A percentile compares a stretch with the other conserved stretches of the same genome.
phyloP scores from a whole-genome alignment of 1,140 invertebrate genomes.

The Bactericera cockerelli region DNA sequence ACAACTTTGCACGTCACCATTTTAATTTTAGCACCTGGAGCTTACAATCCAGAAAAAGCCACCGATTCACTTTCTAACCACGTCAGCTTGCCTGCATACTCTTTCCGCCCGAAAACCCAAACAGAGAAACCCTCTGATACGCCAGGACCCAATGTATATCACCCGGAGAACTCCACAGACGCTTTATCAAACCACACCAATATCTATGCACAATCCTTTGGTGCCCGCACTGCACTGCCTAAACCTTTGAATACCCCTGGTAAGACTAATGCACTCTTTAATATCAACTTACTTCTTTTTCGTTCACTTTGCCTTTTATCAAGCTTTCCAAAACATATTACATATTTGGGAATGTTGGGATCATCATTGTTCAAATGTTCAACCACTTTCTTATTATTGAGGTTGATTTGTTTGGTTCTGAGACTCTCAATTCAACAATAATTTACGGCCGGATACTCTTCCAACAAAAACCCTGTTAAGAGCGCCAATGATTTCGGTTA shows the following conservation, averaged over 20 bases:
- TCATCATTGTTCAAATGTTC: too few species aligned
- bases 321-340: too few species aligned
- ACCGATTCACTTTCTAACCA: constrained; percentile 25
- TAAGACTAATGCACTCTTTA: not conserved
- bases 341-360: too few species aligned
- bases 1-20: too few species aligned
- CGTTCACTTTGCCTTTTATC: too few species aligned
- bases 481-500: too few species aligned
- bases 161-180: constrained; percentile 10
- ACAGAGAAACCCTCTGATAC: constrained; percentile 23
- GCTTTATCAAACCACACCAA: constrained; percentile 7
- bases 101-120: constrained; percentile 27
- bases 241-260: constrained; percentile 28
- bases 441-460: too few species aligned
- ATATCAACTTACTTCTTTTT: too few species aligned
- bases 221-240: constrained; percentile 14
- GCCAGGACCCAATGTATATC: constrained; percentile 25
- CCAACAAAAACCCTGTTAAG: too few species aligned
- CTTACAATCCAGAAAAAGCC: constrained; percentile 24
- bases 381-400: too few species aligned
- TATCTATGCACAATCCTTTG: constrained; percentile 16
- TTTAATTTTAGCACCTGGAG: constrained; percentile 19
- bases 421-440: too few species aligned
- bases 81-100: not conserved
- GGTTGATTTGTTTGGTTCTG: too few species aligned